A percentile compares a stretch with the other conserved stretches of the same genome.
Evolutionary conservation across 2,888 invertebrate species (phyloP).

Genomic region (Morinoia aosen): DNA sequence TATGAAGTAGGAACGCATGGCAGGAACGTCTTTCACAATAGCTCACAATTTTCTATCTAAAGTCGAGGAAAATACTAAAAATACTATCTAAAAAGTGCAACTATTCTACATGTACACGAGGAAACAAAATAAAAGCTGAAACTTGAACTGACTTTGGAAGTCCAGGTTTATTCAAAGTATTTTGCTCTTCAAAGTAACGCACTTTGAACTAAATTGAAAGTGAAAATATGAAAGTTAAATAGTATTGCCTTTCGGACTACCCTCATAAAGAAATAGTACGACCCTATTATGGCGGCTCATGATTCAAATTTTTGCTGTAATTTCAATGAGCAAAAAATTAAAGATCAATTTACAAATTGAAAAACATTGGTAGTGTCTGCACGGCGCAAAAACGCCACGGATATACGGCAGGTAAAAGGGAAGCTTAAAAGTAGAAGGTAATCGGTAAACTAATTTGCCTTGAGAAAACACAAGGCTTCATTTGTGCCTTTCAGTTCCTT

Average conservation of each 20-base stretch:
- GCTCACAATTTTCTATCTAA: no score
- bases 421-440: neutral
- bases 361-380: neutral
- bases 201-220: no score
- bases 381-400: neutral
- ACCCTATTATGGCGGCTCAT: neutral
- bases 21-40: no score
- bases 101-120: no score
- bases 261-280: neutral
- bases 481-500: slow-evolving; percentile 3
- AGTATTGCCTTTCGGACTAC: neutral
- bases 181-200: no score
- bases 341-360: neutral
- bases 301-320: neutral
- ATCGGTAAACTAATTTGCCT: slow-evolving; percentile 4
- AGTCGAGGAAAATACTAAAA: no score
- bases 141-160: no score
- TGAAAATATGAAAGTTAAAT: no score
- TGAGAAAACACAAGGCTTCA: neutral
- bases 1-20: no score
- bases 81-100: no score
- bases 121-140: no score
- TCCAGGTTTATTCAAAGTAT: no score
- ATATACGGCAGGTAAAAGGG: neutral
- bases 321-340: neutral